Evolutionary conservation across 2,797 vertebrate genomes (phyloP).

Genomic region (Falco peregrinus): DNA sequence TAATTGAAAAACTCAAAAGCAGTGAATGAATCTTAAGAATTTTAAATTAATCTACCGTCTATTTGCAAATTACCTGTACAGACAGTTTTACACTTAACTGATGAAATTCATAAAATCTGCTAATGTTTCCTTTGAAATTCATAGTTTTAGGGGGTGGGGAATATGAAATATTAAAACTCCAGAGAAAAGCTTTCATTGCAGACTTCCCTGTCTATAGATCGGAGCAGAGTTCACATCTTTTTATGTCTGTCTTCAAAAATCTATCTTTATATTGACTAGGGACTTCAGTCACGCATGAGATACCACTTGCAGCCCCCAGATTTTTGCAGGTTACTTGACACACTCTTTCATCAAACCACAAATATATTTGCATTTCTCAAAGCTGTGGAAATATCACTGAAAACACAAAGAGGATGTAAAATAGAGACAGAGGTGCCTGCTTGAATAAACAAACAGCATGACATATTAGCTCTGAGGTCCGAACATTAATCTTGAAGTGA

Average conservation of each 20-base stretch:
- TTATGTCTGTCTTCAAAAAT: constrained; percentile 22
- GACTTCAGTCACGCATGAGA: neutral
- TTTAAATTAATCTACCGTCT: neutral
- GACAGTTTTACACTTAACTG: neutral
- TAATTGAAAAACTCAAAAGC: constrained; percentile 3
- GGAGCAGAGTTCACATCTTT: neutral
- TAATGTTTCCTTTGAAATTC: neutral
- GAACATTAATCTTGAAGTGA: constrained; percentile 18
- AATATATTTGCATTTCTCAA: constrained; percentile 9
- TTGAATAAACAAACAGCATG: constrained; percentile 3
- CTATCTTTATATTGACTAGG: neutral
- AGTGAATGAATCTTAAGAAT: neutral
- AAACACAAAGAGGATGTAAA: constrained; percentile 29
- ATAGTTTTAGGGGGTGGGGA: neutral
- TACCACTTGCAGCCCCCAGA: neutral
- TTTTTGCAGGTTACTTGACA: constrained; percentile 16
- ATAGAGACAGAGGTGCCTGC: neutral
- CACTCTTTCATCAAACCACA: neutral
- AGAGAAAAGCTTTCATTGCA: neutral
- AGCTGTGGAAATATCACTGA: constrained; percentile 5
- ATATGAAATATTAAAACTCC: neutral
- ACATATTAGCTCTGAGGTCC: neutral
- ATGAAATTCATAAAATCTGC: neutral
- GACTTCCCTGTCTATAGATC: neutral
- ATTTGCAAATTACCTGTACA: neutral